A percentile compares a stretch with the other conserved stretches of the same genome.
phyloP scores from a whole-genome alignment of 92 coral and sea anemone species.

The Blastomussa wellsi region DNA sequence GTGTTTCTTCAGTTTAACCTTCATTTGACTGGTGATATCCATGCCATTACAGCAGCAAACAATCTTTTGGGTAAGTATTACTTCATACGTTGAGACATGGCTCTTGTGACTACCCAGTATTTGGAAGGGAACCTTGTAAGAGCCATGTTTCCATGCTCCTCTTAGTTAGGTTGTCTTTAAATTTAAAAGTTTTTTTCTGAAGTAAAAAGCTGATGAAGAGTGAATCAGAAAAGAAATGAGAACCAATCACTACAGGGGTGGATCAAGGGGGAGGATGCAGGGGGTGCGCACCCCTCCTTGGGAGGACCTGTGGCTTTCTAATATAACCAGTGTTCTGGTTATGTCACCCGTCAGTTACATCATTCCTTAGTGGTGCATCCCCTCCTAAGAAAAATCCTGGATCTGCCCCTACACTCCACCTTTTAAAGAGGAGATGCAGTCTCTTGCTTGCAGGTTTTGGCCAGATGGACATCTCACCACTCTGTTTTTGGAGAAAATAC shows the following conservation, averaged over 20 bases:
- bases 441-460: too few species aligned
- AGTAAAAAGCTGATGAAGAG: background rate
- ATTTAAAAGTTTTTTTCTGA: background rate
- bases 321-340: too few species aligned
- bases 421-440: too few species aligned
- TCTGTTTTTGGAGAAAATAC: too few species aligned
- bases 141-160: background rate
- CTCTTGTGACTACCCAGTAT: background rate
- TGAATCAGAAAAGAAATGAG: background rate
- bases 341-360: too few species aligned
- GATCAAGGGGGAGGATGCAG: too few species aligned
- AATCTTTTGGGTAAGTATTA: slow-evolving; percentile 83
- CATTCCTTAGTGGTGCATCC: too few species aligned
- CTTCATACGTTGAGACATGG: background rate
- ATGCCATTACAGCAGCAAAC: slow-evolving; percentile 97
- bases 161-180: background rate
- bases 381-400: too few species aligned
- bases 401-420: too few species aligned
- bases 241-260: background rate
- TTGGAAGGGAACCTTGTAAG: background rate
- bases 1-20: slow-evolving; percentile 80
- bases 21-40: slow-evolving; percentile 96
- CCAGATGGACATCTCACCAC: too few species aligned
- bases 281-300: too few species aligned
- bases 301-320: too few species aligned